Evolutionary conservation across 2,888 invertebrate species (phyloP).

Genomic region (Limnephilus auricula): DNA sequence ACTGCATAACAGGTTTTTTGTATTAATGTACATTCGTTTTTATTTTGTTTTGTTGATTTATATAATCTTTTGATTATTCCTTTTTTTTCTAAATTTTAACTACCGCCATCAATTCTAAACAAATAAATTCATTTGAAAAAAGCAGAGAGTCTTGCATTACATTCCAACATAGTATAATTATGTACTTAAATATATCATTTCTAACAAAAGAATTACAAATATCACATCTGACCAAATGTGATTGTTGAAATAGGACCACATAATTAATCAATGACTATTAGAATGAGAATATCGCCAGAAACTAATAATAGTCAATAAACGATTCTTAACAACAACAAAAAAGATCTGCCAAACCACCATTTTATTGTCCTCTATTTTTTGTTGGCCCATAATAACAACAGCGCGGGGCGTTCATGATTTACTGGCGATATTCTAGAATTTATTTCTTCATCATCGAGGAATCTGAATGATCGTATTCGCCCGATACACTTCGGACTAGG

Average conservation of each 20-base stretch:
- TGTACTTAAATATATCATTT: too few species aligned
- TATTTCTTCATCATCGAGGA: slow-evolving; percentile 61
- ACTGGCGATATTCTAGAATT: slow-evolving; percentile 52
- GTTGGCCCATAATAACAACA: slow-evolving; percentile 37
- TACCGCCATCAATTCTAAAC: too few species aligned
- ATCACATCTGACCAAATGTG: neutral
- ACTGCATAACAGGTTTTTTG: too few species aligned
- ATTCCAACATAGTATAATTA: too few species aligned
- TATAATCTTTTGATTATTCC: too few species aligned
- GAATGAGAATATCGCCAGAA: neutral
- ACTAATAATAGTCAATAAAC: neutral
- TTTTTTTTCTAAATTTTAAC: too few species aligned
- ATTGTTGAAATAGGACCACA: neutral
- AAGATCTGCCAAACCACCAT: neutral
- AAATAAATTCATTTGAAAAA: too few species aligned
- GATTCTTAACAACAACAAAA: neutral
- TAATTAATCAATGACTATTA: neutral
- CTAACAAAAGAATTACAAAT: neutral
- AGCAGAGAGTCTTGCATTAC: too few species aligned
- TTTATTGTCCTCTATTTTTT: slow-evolving; percentile 46
- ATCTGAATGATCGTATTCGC: slow-evolving; percentile 19
- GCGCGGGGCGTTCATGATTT: slow-evolving; percentile 60
- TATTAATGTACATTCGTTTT: too few species aligned
- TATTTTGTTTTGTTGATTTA: too few species aligned
- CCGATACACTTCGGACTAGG: neutral